Base-by-base conservation (phyloP, 2,797 vertebrate species). In the Rhyacichthys aspro region DNA sequence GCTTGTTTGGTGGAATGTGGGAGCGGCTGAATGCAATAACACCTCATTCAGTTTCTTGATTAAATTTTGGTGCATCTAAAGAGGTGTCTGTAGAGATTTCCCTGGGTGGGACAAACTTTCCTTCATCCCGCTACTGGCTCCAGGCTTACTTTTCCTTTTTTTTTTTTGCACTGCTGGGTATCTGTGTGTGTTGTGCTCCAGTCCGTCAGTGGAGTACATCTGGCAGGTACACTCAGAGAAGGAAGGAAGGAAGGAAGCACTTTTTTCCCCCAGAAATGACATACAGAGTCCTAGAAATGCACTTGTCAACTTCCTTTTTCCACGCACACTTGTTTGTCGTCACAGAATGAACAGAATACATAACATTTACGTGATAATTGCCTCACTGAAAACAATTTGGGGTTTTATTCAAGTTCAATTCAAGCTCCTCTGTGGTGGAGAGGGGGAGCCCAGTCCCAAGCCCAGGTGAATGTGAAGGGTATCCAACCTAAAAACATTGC, bases 31-130 rank as follows among this genome's bases (percentile, higher is more conserved):
- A 81, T 85, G 70, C 72, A 83, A 59, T 76, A 81, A 74, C 70
- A 72, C 70, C 64, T 85, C 71, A 81, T 87, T 86, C 79, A 78
- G 69, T 57, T 19, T 11, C 45, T 81, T 82, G 75, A 89, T 89
- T 86, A 70, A 45, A 88, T 88, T 86, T 81, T 38, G 66, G 52
- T 61, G 60, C 55, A 74, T 78, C 73, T 72, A 70, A 79, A 85
- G 63, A 82, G 60, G 33, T 36, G 67, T 76, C 72, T 16, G 5
- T 59, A 28, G 70, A 75, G 70, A 80, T 79, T 82, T 72, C 45
- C 52, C 60, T 62, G 49, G 36, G 45, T 76, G 64, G 69, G 73
- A 82, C 56, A 68, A 59, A 78, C 68, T 57, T 64, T 47, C 23
- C 39, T 59, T 52, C 53, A 49, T 66, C 45, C 60, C 33, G 52